Evolutionary conservation across 2,113 vertebrate species (phyloP).

Genomic region (Pedionomus torquatus): DNA sequence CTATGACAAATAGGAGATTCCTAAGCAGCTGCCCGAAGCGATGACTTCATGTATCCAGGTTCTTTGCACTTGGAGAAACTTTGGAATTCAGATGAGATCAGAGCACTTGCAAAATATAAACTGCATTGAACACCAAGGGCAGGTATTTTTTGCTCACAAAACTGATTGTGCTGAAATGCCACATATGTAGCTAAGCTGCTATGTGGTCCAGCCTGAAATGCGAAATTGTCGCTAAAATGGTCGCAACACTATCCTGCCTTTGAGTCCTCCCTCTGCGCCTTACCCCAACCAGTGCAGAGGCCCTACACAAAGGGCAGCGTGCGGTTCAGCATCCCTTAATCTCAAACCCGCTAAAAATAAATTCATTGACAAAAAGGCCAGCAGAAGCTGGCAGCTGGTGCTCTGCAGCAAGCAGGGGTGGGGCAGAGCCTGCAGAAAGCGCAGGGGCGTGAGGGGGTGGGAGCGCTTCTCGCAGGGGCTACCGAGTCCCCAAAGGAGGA

Average conservation of each 20-base stretch:
- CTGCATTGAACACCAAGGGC: neutral
- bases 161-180: neutral
- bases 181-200: neutral
- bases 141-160: neutral
- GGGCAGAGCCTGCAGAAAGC: neutral
- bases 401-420: neutral
- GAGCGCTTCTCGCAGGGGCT: neutral
- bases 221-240: neutral
- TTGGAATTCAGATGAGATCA: neutral
- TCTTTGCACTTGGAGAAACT: neutral
- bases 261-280: neutral
- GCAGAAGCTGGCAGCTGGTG: neutral
- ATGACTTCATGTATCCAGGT: neutral
- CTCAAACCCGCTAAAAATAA: neutral
- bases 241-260: neutral
- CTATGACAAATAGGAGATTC: neutral
- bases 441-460: neutral
- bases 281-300: neutral
- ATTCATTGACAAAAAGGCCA: slow-evolving; percentile 22
- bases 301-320: neutral
- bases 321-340: neutral
- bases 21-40: neutral
- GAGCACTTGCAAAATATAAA: neutral
- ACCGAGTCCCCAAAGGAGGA: neutral
- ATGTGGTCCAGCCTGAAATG: neutral